These are phyloP conservation scores for Cladorhizidae sp. DNA, from an alignment of 37 sponge, comb jelly and placozoan genomes.

Conservation along the genomic window DNA sequence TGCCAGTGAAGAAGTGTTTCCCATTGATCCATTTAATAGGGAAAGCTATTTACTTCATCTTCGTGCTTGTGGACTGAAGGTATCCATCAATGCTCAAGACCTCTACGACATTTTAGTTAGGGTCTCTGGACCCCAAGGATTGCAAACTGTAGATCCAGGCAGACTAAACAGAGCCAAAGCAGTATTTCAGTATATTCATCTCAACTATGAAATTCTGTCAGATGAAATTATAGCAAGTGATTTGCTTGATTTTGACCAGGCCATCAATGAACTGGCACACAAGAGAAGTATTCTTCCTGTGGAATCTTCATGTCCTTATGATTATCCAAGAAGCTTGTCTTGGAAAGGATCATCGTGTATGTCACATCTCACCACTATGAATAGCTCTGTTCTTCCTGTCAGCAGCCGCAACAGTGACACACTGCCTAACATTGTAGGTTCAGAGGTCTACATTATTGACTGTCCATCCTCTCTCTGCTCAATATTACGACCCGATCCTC, in stretches of 20 bases:
- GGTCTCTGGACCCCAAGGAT: background rate
- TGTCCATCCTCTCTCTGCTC: background rate
- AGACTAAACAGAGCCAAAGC: conserved; percentile 37
- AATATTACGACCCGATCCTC: too few relatives aligned
- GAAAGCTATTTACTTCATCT: background rate
- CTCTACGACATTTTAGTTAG: conserved; percentile 14
- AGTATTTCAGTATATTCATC: conserved; percentile 6
- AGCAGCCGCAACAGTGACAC: background rate
- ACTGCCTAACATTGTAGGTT: background rate
- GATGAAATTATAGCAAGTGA: background rate
- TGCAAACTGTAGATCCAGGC: background rate
- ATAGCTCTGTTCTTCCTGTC: background rate
- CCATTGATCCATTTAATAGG: conserved; percentile 8
- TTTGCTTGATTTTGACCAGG: background rate
- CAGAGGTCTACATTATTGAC: background rate
- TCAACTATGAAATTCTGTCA: background rate
- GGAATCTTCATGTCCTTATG: background rate
- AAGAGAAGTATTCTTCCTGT: background rate
- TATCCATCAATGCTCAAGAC: conserved; percentile 24
- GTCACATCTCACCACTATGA: background rate
- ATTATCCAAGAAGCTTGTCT: background rate
- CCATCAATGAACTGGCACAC: background rate
- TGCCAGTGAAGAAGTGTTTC: conserved; percentile 49
- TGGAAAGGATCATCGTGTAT: background rate
- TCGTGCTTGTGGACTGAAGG: conserved; percentile 13